Base-by-base conservation (phyloP, 2,888 invertebrate genomes). In the Leuctra nigra region DNA sequence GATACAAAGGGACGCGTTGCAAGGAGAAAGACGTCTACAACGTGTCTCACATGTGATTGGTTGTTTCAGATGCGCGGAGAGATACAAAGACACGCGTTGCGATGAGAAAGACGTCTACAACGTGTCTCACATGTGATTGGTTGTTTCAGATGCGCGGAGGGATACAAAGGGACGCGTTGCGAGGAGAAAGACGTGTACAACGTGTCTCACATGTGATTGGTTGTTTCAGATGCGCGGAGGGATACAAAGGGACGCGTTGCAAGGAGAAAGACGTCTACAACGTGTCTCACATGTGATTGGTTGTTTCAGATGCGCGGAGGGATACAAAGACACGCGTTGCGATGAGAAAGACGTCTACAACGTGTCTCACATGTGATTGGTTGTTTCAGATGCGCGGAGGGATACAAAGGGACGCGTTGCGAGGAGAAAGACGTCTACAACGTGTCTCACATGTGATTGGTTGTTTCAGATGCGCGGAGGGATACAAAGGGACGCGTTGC, bases 301-400 rank as follows among this genome's bases (percentile, higher is more conserved):
- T 52, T 67, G 65, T 75, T 80, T 11, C 78, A 88, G 88, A 76
- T 89, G 88, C 75, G 83, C 83, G 66, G 84, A 86, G 72, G 87
- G 86, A 69, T 88, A 82, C 80, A 82, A 81, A 71, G 88, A 88
- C 69, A 81, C 81, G 71, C 81, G 86, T 69, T 89, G 89, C 76
- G 86, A 86, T 75, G 82, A 81, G 73, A 88, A 89, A 82, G 83
- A 84, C 74, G 82, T 85, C 70, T 80, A 81, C 73, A 69, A 77
- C n/a, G n/a, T n/a, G n/a, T n/a, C n/a, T n/a, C n/a, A n/a, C n/a
- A n/a, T n/a, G n/a, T n/a, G n/a, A n/a, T n/a, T n/a, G n/a, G n/a
- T n/a, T n/a, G n/a, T 75, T 80, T 11, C 78, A 88, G 88, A 76
- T 89, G 88, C 75, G 83, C 83, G 66, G 84, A 86, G 72, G 87